These are phyloP conservation scores for Cebus imitator DNA, from an alignment of 2,113 vertebrate genomes.

Conservation along the genomic window DNA sequence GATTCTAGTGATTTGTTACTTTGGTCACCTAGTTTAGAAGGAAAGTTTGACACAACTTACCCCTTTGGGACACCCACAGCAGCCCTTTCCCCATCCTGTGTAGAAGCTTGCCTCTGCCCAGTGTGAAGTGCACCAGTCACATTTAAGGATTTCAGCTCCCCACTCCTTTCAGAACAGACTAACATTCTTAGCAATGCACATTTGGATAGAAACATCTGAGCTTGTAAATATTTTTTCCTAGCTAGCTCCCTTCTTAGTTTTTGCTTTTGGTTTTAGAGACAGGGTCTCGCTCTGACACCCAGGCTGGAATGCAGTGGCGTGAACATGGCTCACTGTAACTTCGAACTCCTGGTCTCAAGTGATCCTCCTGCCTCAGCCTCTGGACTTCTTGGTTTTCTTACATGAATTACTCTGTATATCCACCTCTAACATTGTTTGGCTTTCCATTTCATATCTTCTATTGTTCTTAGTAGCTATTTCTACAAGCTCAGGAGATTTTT, in stretches of 20 bases:
- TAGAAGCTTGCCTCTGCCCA: background rate
- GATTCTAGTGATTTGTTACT: background rate
- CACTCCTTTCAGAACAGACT: background rate
- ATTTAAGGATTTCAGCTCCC: background rate
- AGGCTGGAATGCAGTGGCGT: too few species aligned
- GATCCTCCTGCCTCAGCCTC: too few species aligned
- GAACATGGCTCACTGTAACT: too few species aligned
- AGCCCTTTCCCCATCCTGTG: background rate
- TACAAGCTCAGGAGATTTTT: background rate
- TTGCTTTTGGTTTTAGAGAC: too few species aligned
- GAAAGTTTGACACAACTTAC: background rate
- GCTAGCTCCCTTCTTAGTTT: background rate
- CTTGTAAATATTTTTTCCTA: background rate
- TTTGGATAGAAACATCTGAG: background rate
- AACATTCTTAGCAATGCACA: background rate
- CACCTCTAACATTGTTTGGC: background rate
- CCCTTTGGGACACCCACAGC: background rate
- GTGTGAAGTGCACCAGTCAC: background rate
- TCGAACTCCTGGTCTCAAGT: too few species aligned
- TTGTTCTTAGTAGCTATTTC: constrained; percentile 4
- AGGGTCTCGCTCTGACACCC: too few species aligned
- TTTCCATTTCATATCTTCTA: background rate
- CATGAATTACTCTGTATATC: background rate
- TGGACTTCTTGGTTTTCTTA: background rate
- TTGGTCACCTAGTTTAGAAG: background rate